Conservation (phyloP, 2,113 vertebrate species). For the Sylvietta virens region DNA sequence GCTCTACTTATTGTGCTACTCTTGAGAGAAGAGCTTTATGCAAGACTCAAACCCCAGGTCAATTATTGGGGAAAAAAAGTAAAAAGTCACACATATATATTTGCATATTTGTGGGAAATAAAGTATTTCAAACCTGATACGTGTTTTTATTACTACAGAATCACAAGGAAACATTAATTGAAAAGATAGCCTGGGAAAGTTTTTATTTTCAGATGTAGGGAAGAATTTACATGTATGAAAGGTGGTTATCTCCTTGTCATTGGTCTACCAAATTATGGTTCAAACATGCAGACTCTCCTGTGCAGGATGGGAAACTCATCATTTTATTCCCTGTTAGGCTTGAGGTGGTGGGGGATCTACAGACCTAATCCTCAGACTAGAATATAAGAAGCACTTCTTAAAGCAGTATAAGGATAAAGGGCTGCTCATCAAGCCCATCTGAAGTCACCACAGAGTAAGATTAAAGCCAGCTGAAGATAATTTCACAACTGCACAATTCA, state of each 20-base stretch:
- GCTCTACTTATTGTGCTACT: background rate
- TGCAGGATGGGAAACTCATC: background rate
- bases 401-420: constrained; percentile 26
- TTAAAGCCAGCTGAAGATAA: constrained; percentile 17
- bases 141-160: background rate
- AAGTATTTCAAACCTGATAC: background rate
- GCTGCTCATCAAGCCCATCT: constrained; percentile 1
- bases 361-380: constrained; percentile 1
- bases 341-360: background rate
- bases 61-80: background rate
- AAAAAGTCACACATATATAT: background rate
- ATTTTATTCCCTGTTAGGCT: background rate
- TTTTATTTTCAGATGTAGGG: background rate
- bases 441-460: constrained; percentile 3
- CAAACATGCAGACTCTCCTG: background rate
- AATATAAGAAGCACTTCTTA: constrained; percentile 10
- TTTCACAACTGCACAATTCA: constrained; percentile 2
- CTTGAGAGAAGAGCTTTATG: background rate
- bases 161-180: background rate
- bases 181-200: background rate
- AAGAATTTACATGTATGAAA: background rate
- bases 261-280: background rate
- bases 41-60: background rate
- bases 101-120: background rate
- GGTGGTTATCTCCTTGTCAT: background rate